Percentiles rank a stretch among this genome's conserved stretches.
These are phyloP conservation scores for Aphelocoma californica DNA, from an alignment of 2,797 vertebrate genomes.

Conservation along the genomic window DNA sequence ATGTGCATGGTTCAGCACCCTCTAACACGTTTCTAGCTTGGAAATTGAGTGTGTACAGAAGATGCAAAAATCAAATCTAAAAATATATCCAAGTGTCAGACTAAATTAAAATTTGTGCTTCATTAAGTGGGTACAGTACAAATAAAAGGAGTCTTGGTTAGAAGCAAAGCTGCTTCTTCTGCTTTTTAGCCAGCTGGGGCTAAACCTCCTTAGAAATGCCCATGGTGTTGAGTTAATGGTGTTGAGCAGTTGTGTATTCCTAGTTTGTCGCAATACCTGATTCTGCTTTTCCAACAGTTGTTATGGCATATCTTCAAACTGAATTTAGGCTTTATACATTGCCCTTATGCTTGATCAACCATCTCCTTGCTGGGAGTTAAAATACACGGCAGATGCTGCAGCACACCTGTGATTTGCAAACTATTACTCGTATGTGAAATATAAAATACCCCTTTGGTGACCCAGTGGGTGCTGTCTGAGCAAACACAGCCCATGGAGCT, in stretches of 20 bases:
- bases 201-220: neutral
- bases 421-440: neutral
- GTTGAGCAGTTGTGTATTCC: neutral
- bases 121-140: neutral
- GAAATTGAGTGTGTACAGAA: neutral
- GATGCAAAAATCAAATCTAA: slow-evolving; percentile 4
- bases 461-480: neutral
- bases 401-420: neutral
- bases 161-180: neutral
- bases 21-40: neutral
- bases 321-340: neutral
- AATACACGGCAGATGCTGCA: neutral
- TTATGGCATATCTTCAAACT: neutral
- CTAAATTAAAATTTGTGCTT: slow-evolving; percentile 28
- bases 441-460: neutral
- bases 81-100: slow-evolving; percentile 39
- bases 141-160: neutral
- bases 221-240: neutral
- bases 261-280: neutral
- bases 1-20: neutral
- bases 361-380: neutral
- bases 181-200: neutral
- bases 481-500: neutral
- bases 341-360: neutral
- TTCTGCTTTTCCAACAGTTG: neutral